These are phyloP conservation scores for Drosophila cognata DNA, from an alignment of 2,888 invertebrate genomes.

Conservation along the genomic window DNA sequence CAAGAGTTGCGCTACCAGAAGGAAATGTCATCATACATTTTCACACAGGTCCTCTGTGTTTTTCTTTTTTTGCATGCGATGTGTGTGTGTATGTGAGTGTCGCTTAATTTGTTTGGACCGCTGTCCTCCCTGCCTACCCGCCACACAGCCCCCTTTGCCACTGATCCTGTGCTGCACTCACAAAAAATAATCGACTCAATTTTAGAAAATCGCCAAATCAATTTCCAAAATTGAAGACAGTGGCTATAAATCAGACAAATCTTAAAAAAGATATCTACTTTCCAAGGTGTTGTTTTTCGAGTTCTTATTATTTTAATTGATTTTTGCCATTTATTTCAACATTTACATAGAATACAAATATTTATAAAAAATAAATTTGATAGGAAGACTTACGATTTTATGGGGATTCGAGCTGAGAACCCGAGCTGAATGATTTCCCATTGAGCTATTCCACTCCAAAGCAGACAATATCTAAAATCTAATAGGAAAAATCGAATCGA, in stretches of 20 bases:
- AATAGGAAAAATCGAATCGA: not conserved
- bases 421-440: not conserved
- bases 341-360: not conserved
- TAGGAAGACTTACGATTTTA: not conserved
- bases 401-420: not conserved
- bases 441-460: not conserved
- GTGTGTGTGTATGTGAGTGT: slow-evolving; percentile 68
- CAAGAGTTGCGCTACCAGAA: slow-evolving; percentile 36
- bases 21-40: slow-evolving; percentile 80
- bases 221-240: not conserved
- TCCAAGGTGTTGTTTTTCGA: too few species aligned
- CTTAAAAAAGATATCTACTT: not conserved
- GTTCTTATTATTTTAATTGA: not conserved
- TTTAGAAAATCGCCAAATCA: not conserved
- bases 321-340: not conserved
- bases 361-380: not conserved
- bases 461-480: not conserved
- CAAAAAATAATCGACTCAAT: not conserved
- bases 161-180: slow-evolving; percentile 4
- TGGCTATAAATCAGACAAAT: not conserved
- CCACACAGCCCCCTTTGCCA: not conserved
- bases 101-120: slow-evolving; percentile 82
- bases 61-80: slow-evolving; percentile 40
- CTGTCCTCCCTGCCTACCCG: not conserved
- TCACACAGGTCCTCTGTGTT: slow-evolving; percentile 26